Percentiles rank a stretch among this genome's conserved stretches.
Evolutionary conservation across 2,888 invertebrate genomes (phyloP).

Genomic region (Acleris holmiana): DNA sequence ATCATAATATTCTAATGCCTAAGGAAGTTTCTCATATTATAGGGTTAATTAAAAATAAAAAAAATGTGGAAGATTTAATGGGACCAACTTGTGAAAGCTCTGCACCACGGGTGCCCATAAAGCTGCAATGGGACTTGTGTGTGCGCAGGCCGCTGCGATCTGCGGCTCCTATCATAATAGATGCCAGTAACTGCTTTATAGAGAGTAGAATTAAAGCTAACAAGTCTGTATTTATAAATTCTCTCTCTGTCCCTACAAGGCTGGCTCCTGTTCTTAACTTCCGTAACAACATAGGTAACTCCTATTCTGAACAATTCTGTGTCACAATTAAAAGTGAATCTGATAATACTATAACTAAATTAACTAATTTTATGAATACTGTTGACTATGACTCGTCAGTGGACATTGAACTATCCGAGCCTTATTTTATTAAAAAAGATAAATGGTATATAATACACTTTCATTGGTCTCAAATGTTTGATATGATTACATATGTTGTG

Average conservation of each 20-base stretch:
- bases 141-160: conserved; percentile 69
- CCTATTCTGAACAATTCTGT: conserved; percentile 72
- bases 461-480: conserved; percentile 63
- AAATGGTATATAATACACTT: conserved; percentile 76
- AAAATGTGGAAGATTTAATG: conserved; percentile 43
- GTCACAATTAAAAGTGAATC: conserved; percentile 65
- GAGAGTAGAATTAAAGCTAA: conserved; percentile 68
- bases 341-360: conserved; percentile 64
- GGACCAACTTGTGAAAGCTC: conserved; percentile 42
- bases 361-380: conserved; percentile 65
- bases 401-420: conserved; percentile 69
- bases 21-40: conserved; percentile 58
- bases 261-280: conserved; percentile 70
- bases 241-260: conserved; percentile 73
- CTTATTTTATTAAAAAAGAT: conserved; percentile 72
- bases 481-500: conserved; percentile 68
- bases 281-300: conserved; percentile 58
- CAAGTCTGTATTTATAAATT: conserved; percentile 76
- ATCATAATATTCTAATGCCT: conserved; percentile 64
- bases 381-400: conserved; percentile 75
- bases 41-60: conserved; percentile 46
- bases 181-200: conserved; percentile 61
- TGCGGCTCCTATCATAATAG: conserved; percentile 69
- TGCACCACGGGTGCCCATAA: conserved; percentile 59
- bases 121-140: conserved; percentile 70